Evolutionary conservation across 2,797 vertebrate genomes (phyloP).

Genomic region (Cynodonichthys magdalenae): DNA sequence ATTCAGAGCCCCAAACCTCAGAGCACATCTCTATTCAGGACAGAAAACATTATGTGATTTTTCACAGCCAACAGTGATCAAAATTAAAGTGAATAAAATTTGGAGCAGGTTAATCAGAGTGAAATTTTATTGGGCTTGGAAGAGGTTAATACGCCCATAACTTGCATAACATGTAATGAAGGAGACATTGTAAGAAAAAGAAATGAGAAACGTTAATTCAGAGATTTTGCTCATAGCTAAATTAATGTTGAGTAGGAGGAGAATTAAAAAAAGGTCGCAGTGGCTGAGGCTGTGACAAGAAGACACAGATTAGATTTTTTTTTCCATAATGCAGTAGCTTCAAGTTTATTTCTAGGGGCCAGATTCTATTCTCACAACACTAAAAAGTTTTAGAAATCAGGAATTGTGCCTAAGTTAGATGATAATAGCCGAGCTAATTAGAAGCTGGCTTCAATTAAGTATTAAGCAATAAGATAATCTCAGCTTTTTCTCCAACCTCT

Average conservation of each 20-base stretch:
- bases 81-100: slow-evolving; percentile 53
- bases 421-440: slow-evolving; percentile 79
- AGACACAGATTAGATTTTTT: slow-evolving; percentile 61
- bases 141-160: slow-evolving; percentile 52
- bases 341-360: slow-evolving; percentile 64
- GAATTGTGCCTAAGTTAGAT: slow-evolving; percentile 68
- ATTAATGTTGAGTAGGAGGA: slow-evolving; percentile 69
- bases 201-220: slow-evolving; percentile 63
- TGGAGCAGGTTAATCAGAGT: slow-evolving; percentile 41
- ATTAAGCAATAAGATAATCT: slow-evolving; percentile 78
- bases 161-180: slow-evolving; percentile 67
- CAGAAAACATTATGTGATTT: slow-evolving; percentile 57
- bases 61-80: slow-evolving; percentile 42
- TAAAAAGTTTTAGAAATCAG: slow-evolving; percentile 68
- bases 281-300: slow-evolving; percentile 68
- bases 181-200: slow-evolving; percentile 53
- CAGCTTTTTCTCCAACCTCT: slow-evolving; percentile 72
- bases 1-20: slow-evolving; percentile 52
- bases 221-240: slow-evolving; percentile 69
- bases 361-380: slow-evolving; percentile 55
- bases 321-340: slow-evolving; percentile 57
- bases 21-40: slow-evolving; percentile 58
- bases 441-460: slow-evolving; percentile 77
- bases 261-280: slow-evolving; percentile 73
- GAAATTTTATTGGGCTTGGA: slow-evolving; percentile 57